Evolutionary conservation across 2,888 invertebrate genomes (phyloP).

Genomic region (Allacma fusca): DNA sequence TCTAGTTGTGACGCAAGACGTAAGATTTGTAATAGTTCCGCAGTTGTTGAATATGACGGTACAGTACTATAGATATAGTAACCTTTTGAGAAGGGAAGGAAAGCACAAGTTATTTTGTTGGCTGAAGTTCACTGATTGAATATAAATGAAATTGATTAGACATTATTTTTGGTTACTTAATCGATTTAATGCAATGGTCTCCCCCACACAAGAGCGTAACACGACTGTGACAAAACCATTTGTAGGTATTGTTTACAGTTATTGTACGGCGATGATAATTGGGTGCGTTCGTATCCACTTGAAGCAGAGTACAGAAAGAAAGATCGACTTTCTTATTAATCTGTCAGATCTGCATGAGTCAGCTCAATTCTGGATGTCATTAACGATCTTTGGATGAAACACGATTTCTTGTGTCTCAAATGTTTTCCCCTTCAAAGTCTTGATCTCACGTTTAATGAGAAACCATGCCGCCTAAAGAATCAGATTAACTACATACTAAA

Average conservation of each 20-base stretch:
- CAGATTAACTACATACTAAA: not conserved
- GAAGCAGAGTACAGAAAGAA: not conserved
- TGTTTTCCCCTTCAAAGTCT: no score
- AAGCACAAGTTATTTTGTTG: no score
- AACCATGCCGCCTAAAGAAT: not conserved
- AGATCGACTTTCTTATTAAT: not conserved
- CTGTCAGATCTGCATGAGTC: conserved; percentile 11
- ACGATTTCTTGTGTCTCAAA: not conserved
- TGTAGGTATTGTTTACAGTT: conserved; percentile 1
- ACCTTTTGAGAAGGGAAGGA: no score
- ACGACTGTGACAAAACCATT: not conserved
- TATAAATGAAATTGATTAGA: not conserved
- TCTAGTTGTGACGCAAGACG: no score
- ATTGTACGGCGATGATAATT: not conserved
- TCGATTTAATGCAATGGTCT: conserved; percentile 4
- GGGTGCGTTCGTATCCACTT: no score
- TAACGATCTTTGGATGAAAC: not conserved
- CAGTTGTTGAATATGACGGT: not conserved
- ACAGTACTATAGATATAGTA: not conserved
- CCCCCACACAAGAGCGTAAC: not conserved
- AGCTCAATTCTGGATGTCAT: conserved; percentile 8
- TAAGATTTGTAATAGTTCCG: not conserved
- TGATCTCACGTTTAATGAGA: not conserved
- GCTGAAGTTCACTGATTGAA: not conserved
- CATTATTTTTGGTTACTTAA: conserved; percentile 13